Conservation (phyloP, 2,888 invertebrate species). For the Drosophila paramelanica region DNA sequence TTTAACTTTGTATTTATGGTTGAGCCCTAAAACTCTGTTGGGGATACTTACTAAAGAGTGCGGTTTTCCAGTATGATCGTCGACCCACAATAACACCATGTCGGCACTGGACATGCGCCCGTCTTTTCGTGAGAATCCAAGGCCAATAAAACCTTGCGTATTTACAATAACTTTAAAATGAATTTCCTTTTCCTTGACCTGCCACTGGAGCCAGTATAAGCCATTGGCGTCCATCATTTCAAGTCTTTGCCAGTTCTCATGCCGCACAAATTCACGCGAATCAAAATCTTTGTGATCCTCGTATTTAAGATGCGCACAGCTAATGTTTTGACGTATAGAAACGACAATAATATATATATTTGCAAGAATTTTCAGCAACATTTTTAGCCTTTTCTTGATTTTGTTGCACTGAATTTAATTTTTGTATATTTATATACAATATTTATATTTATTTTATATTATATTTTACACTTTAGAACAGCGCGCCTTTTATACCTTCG, state of each 20-base stretch:
- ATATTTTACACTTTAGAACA: neutral
- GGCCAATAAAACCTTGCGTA: slow-evolving; percentile 93
- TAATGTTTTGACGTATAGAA: slow-evolving; percentile 13
- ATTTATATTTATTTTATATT: neutral
- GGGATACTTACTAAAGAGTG: slow-evolving; percentile 90
- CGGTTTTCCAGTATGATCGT: slow-evolving; percentile 87
- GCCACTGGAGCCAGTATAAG: slow-evolving; percentile 88
- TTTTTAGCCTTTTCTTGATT: slow-evolving; percentile 8
- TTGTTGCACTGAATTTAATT: neutral
- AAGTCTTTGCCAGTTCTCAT: slow-evolving; percentile 82
- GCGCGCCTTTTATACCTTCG: slow-evolving; percentile 29
- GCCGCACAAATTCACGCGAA: slow-evolving; percentile 47
- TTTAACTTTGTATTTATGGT: neutral
- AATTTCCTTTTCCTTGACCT: slow-evolving; percentile 88
- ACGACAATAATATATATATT: slow-evolving; percentile 27
- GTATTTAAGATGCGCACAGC: slow-evolving; percentile 15
- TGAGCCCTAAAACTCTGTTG: neutral
- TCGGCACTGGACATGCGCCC: slow-evolving; percentile 92
- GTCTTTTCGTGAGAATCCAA: slow-evolving; percentile 93
- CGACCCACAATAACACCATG: slow-evolving; percentile 95
- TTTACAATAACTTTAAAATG: slow-evolving; percentile 92
- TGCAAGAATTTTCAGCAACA: slow-evolving; percentile 29
- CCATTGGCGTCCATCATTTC: slow-evolving; percentile 85
- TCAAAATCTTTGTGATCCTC: slow-evolving; percentile 13
- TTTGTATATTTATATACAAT: slow-evolving; percentile 1